A percentile compares a stretch with the other conserved stretches of the same genome.
Evolutionary conservation across 1,140 invertebrate species (phyloP).

Genomic region (Trichonephila clavata): DNA sequence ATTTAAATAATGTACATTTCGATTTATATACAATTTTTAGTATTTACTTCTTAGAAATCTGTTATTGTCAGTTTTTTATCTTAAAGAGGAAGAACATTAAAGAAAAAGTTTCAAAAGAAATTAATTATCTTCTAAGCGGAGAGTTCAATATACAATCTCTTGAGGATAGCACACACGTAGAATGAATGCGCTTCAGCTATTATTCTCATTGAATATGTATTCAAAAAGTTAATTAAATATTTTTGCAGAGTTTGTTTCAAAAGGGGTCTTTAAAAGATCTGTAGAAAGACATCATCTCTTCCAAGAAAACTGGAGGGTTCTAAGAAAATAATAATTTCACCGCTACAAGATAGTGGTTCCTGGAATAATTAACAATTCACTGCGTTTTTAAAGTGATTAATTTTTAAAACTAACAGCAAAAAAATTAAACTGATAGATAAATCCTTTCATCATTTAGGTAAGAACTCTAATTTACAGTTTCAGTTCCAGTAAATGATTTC

Average conservation of each 20-base stretch:
- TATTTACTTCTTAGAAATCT: constrained; percentile 2
- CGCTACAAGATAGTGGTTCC: not conserved
- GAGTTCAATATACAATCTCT: not conserved
- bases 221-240: constrained; percentile 19
- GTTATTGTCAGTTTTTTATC: not conserved
- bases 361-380: not conserved
- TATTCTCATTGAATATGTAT: not conserved
- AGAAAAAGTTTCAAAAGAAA: constrained; percentile 11
- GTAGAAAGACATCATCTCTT: not conserved
- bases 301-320: not conserved
- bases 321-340: not conserved
- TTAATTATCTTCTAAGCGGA: constrained; percentile 22
- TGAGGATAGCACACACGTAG: not conserved
- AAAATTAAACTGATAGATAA: no score
- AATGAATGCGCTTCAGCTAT: not conserved
- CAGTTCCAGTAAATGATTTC: no score
- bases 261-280: not conserved
- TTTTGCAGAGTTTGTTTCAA: not conserved
- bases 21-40: constrained; percentile 23
- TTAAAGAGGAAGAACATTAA: not conserved
- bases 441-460: no score
- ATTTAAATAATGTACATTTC: constrained; percentile 7
- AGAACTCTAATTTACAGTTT: no score
- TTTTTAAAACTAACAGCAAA: no score
- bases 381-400: not conserved